A percentile compares a stretch with the other conserved stretches of the same genome.
Evolutionary conservation across 1,140 invertebrate species (phyloP).

Genomic region (Goniozus legneri): DNA sequence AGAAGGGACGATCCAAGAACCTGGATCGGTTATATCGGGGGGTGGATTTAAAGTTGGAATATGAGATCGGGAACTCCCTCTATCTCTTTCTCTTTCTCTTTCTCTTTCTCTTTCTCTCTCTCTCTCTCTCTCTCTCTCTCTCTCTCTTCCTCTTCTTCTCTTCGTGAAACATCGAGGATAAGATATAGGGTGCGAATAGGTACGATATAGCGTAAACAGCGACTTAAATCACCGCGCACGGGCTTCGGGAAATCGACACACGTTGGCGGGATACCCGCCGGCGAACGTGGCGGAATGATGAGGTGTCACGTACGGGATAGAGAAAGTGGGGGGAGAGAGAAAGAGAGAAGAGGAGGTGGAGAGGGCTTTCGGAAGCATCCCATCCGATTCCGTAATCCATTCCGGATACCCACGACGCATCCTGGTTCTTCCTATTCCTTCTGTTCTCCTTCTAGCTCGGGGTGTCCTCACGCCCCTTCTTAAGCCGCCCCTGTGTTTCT

Average conservation of each 20-base stretch:
- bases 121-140: slow-evolving; percentile 2
- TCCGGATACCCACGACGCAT: slow-evolving; percentile 25
- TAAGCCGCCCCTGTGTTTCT: not conserved
- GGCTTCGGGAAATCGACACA: slow-evolving; percentile 21
- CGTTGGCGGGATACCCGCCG: slow-evolving; percentile 27
- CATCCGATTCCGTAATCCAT: slow-evolving; percentile 45
- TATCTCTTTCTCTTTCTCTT: no score
- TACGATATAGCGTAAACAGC: slow-evolving; percentile 28
- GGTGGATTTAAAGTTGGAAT: no score
- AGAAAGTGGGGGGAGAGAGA: slow-evolving; percentile 3
- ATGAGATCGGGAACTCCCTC: no score
- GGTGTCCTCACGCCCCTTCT: not conserved
- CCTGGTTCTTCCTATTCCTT: not conserved
- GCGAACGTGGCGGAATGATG: slow-evolving; percentile 38
- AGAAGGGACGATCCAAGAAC: no score
- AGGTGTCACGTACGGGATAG: slow-evolving; percentile 29
- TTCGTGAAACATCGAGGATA: no score
- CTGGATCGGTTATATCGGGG: no score
- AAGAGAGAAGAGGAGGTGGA: slow-evolving; percentile 20
- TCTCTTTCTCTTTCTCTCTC: no score
- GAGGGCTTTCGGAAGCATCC: slow-evolving; percentile 30
- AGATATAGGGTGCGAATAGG: no score
- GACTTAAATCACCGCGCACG: slow-evolving; percentile 33
- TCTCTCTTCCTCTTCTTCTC: slow-evolving; percentile 18
- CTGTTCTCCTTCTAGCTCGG: not conserved